Percentiles rank a stretch among this genome's conserved stretches.
These are phyloP conservation scores for Eulemur rufifrons DNA, from an alignment of 2,113 vertebrate genomes.

Conservation along the genomic window DNA sequence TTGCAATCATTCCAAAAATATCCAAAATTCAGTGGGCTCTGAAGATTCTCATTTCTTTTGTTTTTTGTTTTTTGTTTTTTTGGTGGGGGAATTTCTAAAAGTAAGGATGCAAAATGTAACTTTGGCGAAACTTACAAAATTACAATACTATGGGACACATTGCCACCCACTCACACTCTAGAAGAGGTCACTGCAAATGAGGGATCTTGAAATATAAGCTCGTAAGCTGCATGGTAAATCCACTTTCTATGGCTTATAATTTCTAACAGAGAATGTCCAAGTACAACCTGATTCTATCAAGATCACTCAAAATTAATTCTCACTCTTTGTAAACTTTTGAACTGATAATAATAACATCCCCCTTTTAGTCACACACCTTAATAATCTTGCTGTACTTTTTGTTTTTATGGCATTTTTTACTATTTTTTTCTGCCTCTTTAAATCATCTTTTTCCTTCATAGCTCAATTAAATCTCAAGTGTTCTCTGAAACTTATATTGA, in stretches of 20 bases:
- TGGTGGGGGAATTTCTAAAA: neutral
- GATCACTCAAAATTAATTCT: neutral
- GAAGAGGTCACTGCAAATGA: neutral
- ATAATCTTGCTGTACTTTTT: neutral
- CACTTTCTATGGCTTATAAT: neutral
- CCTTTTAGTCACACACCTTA: neutral
- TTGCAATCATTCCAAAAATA: neutral
- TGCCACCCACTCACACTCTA: neutral
- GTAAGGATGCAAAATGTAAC: neutral
- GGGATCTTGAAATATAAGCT: neutral
- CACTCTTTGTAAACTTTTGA: neutral
- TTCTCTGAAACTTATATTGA: neutral
- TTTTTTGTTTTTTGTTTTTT: neutral
- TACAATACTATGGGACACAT: neutral
- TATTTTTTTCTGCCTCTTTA: neutral
- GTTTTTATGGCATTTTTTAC: neutral
- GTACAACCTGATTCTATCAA: neutral
- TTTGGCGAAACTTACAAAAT: neutral
- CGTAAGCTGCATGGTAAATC: neutral
- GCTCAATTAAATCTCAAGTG: neutral
- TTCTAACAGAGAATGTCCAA: neutral
- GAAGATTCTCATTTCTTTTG: neutral
- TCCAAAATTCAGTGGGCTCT: neutral
- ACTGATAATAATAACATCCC: neutral
- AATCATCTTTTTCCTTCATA: neutral